Evolutionary conservation across 35 echinoderm and acorn worm species (phyloP), one percentile per base, ranked within the genome.

Genomic region (Hemicentrotus pulcherrimus): DNA sequence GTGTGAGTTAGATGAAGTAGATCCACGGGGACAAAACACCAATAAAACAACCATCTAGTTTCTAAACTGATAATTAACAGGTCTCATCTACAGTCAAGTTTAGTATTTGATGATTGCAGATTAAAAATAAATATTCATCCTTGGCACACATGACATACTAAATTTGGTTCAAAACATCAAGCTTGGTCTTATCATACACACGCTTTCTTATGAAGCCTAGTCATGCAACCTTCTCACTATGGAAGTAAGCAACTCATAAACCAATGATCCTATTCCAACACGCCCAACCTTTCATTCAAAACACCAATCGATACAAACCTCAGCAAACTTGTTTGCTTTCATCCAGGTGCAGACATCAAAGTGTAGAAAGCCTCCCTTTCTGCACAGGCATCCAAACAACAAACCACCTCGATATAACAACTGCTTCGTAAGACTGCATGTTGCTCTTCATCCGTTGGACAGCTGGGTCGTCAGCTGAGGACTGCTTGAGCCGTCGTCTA

Each of bases 401-500:
- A 70, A 70, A 70, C 28, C 61, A 70, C 61, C 61, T 70, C 6
- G 22, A 70, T 70, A 70, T 24, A 70, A 28, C 65, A 90, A 90
- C 88, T 13, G 22, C 32, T 32, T 32, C 3, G 88, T 47, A 33
- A 90, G 32, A 90, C 88, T 2, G 32, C 31, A 90, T 18, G 46
- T 2, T 41, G n/a, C 91, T 31, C 91, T 93, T 93, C 91, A 93
- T 47, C 91, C 91, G n/a, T 93, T 93, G 45, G 91, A 93, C 12
- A 93, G 46, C 48, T 93, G 91, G 30, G 91, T n/a, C 2, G 91
- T 93, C 46, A 93, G 48, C 48, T 93, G 91, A 18, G 91, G 91
- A 58, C 91, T 93, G 31, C 46, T 93, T 11, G 91, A 47, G 9
- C 46, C 48, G 10, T 93, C 91, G 6, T 93, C 91, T 28, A 93